These are phyloP conservation scores for Subanguina moxae DNA, from an alignment of 1,140 invertebrate genomes.

Conservation along the genomic window DNA sequence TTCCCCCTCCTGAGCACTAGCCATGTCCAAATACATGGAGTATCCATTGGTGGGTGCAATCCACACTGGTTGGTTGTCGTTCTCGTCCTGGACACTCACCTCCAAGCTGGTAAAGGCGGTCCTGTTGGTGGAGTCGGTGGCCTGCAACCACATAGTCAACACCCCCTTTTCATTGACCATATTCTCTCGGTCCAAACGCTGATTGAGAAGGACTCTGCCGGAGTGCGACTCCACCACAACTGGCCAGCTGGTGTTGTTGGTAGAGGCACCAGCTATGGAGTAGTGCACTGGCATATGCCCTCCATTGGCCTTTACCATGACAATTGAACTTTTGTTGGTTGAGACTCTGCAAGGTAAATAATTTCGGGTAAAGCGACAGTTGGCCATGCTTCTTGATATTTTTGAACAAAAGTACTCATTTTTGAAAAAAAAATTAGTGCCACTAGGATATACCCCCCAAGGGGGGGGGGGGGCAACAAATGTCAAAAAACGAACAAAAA, in stretches of 20 bases:
- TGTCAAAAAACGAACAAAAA: too few relatives aligned
- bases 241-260: constrained; percentile 40
- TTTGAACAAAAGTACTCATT: too few relatives aligned
- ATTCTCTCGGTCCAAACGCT: constrained; percentile 16
- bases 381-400: too few relatives aligned
- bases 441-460: too few relatives aligned
- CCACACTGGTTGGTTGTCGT: constrained; percentile 71
- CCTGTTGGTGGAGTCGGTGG: constrained; percentile 26
- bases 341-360: constrained; percentile 27
- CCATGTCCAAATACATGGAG: background rate
- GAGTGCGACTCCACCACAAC: constrained; percentile 35
- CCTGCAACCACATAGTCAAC: constrained; percentile 37
- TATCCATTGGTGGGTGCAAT: constrained; percentile 24
- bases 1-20: background rate
- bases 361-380: too few relatives aligned
- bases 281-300: constrained; percentile 38
- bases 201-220: constrained; percentile 29
- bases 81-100: constrained; percentile 73
- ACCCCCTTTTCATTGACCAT: background rate
- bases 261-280: constrained; percentile 32
- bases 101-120: constrained; percentile 42
- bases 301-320: constrained; percentile 33
- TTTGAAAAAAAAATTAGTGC: too few relatives aligned
- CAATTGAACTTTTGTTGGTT: constrained; percentile 40
- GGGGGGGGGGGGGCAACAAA: too few relatives aligned